These are phyloP conservation scores for Panthera leo DNA, from an alignment of 2,113 vertebrate species.

Conservation along the genomic window DNA sequence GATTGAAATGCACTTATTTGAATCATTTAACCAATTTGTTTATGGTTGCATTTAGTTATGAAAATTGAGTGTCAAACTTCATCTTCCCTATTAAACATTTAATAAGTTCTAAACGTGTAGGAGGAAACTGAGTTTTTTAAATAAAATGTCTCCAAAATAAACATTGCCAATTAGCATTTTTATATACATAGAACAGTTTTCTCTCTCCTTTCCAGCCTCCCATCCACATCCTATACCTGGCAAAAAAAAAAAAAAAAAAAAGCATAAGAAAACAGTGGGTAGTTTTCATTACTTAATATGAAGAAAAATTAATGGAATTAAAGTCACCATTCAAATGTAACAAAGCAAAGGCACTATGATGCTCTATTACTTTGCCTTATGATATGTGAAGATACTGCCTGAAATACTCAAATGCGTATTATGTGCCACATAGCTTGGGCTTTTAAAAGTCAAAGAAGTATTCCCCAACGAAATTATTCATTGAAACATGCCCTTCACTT, in stretches of 20 bases:
- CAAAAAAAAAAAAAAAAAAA: not conserved
- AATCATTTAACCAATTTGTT: slow-evolving; percentile 20
- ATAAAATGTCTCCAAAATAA: slow-evolving; percentile 33
- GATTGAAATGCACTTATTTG: slow-evolving; percentile 31
- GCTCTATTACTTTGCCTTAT: not conserved
- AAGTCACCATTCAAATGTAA: slow-evolving; percentile 49
- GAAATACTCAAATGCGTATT: slow-evolving; percentile 36
- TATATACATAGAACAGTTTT: slow-evolving; percentile 14
- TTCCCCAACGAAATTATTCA: slow-evolving; percentile 52
- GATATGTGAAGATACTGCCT: not conserved
- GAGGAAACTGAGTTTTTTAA: slow-evolving; percentile 50
- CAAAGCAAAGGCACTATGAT: not conserved
- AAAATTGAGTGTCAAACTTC: not conserved
- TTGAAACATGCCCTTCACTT: slow-evolving; percentile 45
- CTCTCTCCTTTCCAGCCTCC: rapidly evolving
- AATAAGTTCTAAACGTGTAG: not conserved
- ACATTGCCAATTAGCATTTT: not conserved
- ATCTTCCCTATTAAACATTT: slow-evolving; percentile 38
- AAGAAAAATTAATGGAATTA: slow-evolving; percentile 19
- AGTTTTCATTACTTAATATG: not conserved
- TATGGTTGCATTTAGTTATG: slow-evolving; percentile 24
- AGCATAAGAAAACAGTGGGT: not conserved
- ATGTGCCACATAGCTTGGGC: slow-evolving; percentile 45
- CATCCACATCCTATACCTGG: not conserved
- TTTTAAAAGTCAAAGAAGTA: slow-evolving; percentile 71